Evolutionary conservation across 2,113 vertebrate genomes (phyloP).

Genomic region (Rhea pennata): DNA sequence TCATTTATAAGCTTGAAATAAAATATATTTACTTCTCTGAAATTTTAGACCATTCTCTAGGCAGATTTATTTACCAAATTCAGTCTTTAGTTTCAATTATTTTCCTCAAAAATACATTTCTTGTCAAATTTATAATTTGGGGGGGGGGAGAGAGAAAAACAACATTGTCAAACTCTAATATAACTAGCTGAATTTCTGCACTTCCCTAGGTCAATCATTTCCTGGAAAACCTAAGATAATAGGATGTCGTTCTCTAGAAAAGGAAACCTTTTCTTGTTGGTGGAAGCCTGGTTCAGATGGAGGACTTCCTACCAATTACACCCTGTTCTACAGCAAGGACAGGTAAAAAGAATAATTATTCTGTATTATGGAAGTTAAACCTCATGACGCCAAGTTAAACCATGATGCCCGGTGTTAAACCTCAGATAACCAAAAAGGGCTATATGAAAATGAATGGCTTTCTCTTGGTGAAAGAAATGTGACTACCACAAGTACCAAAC

Average conservation of each 20-base stretch:
- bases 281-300: conserved; percentile 88
- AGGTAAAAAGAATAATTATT: conserved; percentile 74
- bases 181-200: conserved; percentile 13
- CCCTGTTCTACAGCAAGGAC: conserved; percentile 87
- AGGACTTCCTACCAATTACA: conserved; percentile 85
- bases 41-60: background rate
- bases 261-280: conserved; percentile 95
- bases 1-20: background rate
- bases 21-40: background rate
- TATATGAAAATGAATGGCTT: background rate
- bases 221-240: conserved; percentile 86
- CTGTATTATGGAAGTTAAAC: background rate
- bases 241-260: conserved; percentile 89
- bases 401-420: background rate
- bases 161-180: background rate
- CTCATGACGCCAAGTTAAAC: background rate
- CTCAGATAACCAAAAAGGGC: background rate
- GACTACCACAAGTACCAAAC: background rate
- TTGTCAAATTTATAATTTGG: background rate
- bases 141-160: background rate
- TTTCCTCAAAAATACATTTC: background rate
- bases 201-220: conserved; percentile 77
- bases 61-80: background rate
- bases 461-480: background rate
- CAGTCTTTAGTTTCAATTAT: background rate